These are phyloP conservation scores for Tetramorium alpestre DNA, from an alignment of 1,140 invertebrate species.

Conservation along the genomic window DNA sequence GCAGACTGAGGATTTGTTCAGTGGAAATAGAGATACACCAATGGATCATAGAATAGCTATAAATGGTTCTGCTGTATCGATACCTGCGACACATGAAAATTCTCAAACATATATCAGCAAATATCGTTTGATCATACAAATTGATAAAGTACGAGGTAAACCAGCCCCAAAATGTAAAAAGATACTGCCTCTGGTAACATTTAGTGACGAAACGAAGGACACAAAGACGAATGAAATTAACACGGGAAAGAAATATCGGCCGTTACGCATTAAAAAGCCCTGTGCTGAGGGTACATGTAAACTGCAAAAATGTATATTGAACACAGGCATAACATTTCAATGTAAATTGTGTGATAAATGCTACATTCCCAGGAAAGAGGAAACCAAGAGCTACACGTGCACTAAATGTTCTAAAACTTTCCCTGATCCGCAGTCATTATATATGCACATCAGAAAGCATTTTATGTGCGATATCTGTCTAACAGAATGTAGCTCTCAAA, in stretches of 20 bases:
- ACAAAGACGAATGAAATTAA: background rate
- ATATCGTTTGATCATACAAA: slow-evolving; percentile 80
- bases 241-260: background rate
- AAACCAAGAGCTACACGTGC: slow-evolving; percentile 58
- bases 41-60: background rate
- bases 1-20: slow-evolving; percentile 33
- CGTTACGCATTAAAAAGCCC: background rate
- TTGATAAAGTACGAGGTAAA: slow-evolving; percentile 78
- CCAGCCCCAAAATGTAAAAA: slow-evolving; percentile 72
- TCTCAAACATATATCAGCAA: slow-evolving; percentile 41
- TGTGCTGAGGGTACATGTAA: slow-evolving; percentile 64
- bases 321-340: slow-evolving; percentile 60
- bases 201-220: slow-evolving; percentile 28
- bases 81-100: background rate
- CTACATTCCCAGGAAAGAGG: slow-evolving; percentile 47
- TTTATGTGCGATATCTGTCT: slow-evolving; percentile 78
- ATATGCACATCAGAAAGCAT: slow-evolving; percentile 75
- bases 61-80: slow-evolving; percentile 20
- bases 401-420: slow-evolving; percentile 67
- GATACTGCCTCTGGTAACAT: background rate
- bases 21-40: slow-evolving; percentile 16
- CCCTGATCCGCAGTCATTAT: slow-evolving; percentile 64
- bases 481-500: slow-evolving; percentile 71
- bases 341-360: slow-evolving; percentile 68
- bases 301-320: slow-evolving; percentile 61